These are phyloP conservation scores for Euplexia lucipara DNA, from an alignment of 2,888 invertebrate genomes.

Conservation along the genomic window DNA sequence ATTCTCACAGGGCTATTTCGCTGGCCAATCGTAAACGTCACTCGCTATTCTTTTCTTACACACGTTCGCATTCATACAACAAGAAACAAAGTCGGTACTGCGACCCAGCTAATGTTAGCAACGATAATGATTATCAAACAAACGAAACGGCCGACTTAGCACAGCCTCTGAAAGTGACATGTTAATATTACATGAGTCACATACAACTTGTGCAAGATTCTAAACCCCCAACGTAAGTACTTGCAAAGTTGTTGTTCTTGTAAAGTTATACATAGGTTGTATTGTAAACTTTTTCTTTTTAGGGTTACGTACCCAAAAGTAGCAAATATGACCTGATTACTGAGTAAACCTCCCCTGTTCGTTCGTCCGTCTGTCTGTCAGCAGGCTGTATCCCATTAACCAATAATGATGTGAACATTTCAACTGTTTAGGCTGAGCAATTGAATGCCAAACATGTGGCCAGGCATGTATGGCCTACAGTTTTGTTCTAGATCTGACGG, in stretches of 20 bases:
- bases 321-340: no score
- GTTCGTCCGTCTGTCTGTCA: no score
- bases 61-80: conserved; percentile 12
- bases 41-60: background rate
- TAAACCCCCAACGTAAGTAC: conserved; percentile 19
- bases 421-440: no score
- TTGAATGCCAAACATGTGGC: no score
- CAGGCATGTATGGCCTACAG: no score
- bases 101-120: conserved; percentile 38
- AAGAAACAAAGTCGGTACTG: conserved; percentile 8
- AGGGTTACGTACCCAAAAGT: no score
- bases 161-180: conserved; percentile 32
- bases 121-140: conserved; percentile 58
- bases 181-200: conserved; percentile 47
- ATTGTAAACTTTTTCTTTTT: conserved; percentile 41
- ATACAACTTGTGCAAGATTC: conserved; percentile 18
- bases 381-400: no score
- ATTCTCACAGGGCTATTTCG: background rate
- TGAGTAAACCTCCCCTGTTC: no score
- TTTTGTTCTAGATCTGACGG: no score
- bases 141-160: conserved; percentile 37
- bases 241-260: conserved; percentile 29
- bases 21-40: background rate
- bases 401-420: no score
- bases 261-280: conserved; percentile 5